Conservation (phyloP, 2,113 vertebrate species). For the Thryonomys swinderianus region DNA sequence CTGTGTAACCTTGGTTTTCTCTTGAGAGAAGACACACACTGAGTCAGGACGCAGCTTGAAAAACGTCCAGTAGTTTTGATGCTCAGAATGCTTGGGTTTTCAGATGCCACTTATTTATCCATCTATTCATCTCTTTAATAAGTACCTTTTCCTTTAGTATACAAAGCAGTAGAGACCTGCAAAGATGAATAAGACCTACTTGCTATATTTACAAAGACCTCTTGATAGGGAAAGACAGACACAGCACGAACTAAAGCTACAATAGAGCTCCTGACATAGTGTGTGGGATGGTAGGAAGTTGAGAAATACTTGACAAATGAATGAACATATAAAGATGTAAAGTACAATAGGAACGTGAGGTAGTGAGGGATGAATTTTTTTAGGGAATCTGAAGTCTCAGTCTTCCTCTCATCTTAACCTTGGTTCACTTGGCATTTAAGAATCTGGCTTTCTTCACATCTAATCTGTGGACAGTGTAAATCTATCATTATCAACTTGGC, state of each 20-base stretch:
- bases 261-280: neutral
- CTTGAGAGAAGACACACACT: constrained; percentile 26
- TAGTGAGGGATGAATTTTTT: neutral
- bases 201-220: neutral
- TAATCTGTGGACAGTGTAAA: neutral
- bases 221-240: neutral
- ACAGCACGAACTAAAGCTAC: neutral
- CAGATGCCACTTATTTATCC: neutral
- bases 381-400: neutral
- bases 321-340: neutral
- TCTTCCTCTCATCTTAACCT: neutral
- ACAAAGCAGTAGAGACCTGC: neutral
- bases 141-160: neutral
- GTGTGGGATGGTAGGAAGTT: neutral
- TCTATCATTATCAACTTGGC: neutral
- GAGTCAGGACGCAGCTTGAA: constrained; percentile 2
- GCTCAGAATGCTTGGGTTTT: constrained; percentile 21
- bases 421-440: constrained; percentile 43
- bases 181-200: neutral
- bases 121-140: neutral
- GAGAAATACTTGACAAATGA: constrained; percentile 25
- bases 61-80: constrained; percentile 17
- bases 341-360: neutral
- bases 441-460: neutral
- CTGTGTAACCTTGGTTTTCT: constrained; percentile 55